A percentile compares a stretch with the other conserved stretches of the same genome.
Conservation (phyloP, 2,888 invertebrate species). For the Cinara cedri region DNA sequence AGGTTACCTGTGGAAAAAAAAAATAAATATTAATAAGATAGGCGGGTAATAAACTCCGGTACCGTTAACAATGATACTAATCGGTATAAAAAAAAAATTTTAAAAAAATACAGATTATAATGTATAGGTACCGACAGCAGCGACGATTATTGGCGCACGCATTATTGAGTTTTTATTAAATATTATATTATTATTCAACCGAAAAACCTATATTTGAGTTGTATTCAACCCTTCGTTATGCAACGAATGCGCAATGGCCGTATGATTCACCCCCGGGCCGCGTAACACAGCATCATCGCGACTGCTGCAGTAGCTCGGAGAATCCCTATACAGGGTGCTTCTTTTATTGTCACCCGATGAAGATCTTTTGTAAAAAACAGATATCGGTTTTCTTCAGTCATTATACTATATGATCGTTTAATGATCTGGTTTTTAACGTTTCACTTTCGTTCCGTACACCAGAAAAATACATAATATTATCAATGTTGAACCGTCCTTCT, state of each 20-base stretch:
- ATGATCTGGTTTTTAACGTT: too few relatives aligned
- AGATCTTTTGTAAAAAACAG: too few relatives aligned
- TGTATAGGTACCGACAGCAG: background rate
- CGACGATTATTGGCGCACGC: conserved; percentile 27
- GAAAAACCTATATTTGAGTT: conserved; percentile 21
- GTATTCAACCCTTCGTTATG: conserved; percentile 37
- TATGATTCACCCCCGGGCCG: conserved; percentile 41
- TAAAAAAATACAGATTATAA: conserved; percentile 29
- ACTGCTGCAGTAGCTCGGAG: conserved; percentile 3
- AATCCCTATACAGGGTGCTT: conserved; percentile 26
- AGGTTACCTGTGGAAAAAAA: background rate
- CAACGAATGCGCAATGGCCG: conserved; percentile 38
- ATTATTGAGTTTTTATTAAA: conserved; percentile 37
- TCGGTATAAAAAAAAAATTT: background rate
- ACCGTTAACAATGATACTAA: background rate
- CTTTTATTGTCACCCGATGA: background rate
- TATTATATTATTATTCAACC: conserved; percentile 35
- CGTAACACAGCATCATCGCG: conserved; percentile 21
- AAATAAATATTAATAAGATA: background rate
- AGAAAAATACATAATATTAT: too few relatives aligned
- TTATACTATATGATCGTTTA: too few relatives aligned
- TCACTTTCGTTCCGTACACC: too few relatives aligned
- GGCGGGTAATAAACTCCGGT: background rate
- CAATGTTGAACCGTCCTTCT: too few relatives aligned
- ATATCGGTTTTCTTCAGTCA: too few relatives aligned